Evolutionary conservation across 2,888 invertebrate species (phyloP).

Genomic region (Micropterix aruncella): DNA sequence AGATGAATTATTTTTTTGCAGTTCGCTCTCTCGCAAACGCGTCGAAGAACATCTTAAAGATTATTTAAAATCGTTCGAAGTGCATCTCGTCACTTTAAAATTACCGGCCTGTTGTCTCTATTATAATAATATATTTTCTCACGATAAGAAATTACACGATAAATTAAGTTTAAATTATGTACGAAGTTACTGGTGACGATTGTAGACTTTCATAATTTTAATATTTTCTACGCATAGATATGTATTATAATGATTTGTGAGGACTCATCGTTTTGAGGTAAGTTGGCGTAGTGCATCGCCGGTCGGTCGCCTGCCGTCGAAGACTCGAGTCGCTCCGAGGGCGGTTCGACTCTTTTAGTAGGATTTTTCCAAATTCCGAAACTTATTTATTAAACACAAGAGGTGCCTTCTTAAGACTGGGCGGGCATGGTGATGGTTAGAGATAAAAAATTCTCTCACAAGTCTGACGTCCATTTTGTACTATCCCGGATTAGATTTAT

Average conservation of each 20-base stretch:
- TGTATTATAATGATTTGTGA: no score
- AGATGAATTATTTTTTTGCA: not conserved
- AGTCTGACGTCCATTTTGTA: not conserved
- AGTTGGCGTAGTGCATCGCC: no score
- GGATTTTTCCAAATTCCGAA: not conserved
- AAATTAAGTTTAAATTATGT: not conserved
- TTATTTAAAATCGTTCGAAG: not conserved
- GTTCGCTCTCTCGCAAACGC: not conserved
- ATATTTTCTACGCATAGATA: not conserved
- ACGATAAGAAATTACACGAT: not conserved
- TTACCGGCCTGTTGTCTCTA: not conserved
- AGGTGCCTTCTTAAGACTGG: constrained; percentile 14
- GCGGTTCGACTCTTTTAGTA: not conserved
- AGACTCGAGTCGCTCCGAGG: no score
- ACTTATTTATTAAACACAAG: constrained; percentile 3
- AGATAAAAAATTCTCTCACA: not conserved
- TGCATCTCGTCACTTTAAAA: not conserved
- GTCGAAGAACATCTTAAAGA: not conserved
- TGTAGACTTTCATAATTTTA: not conserved
- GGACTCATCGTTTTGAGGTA: no score
- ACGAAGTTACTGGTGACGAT: not conserved
- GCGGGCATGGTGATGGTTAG: constrained; percentile 4
- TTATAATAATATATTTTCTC: not conserved
- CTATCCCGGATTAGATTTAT: not conserved
- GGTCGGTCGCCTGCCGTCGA: not conserved